A percentile compares a stretch with the other conserved stretches of the same genome.
These are phyloP conservation scores for Calonectris borealis DNA, from an alignment of 2,113 vertebrate species.

Conservation along the genomic window DNA sequence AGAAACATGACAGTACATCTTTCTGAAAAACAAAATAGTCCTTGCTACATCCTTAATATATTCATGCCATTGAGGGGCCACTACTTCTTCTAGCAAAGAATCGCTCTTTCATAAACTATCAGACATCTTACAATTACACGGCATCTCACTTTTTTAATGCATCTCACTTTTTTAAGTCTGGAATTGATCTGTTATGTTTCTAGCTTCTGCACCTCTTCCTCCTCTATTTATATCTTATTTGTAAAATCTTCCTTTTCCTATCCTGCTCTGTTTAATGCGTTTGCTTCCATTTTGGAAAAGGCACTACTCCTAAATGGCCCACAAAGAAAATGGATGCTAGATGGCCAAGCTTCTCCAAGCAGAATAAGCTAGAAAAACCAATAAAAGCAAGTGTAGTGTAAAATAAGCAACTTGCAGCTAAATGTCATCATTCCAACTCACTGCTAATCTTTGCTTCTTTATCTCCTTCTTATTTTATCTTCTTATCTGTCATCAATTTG, in stretches of 20 bases:
- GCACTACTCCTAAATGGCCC: fast-evolving
- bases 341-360: neutral
- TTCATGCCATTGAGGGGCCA: neutral
- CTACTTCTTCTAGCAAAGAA: neutral
- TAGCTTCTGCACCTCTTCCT: neutral
- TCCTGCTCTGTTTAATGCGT: neutral
- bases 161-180: neutral
- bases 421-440: neutral
- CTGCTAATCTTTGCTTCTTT: slow-evolving; percentile 10
- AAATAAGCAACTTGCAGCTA: neutral
- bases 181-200: neutral
- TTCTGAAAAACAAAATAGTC: neutral
- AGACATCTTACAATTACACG: neutral
- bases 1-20: neutral
- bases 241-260: neutral
- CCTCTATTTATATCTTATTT: neutral
- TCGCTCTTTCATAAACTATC: neutral
- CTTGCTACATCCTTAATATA: neutral
- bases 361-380: neutral
- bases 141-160: neutral
- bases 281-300: neutral
- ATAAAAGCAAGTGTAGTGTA: neutral
- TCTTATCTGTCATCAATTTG: neutral
- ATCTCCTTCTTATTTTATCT: neutral
- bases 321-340: neutral